Evolutionary conservation across 2,888 invertebrate species (phyloP), one percentile per base, ranked within the genome.

Genomic region (Prionchulus punctatus): DNA sequence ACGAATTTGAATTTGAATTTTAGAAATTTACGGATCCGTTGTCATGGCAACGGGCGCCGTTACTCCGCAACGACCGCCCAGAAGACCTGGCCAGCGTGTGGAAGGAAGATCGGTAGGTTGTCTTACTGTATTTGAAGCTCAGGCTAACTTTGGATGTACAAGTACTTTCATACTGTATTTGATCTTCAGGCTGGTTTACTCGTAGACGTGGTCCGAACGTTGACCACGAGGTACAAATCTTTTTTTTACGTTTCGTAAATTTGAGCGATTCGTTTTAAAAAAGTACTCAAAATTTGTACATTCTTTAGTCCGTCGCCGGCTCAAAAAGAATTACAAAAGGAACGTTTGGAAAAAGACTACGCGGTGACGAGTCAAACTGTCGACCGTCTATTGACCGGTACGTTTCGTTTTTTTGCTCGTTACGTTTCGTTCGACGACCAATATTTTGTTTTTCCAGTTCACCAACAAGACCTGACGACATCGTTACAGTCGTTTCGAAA

Each of bases 181-280:
- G n/a, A 49, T 30, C 56, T 57, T 23, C 43, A 63, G 62, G 58
- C 64, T 7, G 66, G 66, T 18, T 69, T 73, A 59, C 64, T 96
- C 63, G 92, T 94, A 82, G 87, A 89, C 57, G 91, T 96, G 50
- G 91, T 96, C 63, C 81, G 91, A 62, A 89, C 91, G 0, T 75
- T 96, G 58, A 91, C 91, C 28, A 85, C 90, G 7, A 89, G 89
- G 76, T 72, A 65, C 61, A 63, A 61, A 27, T 4, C 28, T 47
- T 25, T 52, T 4, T 53, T 7, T 21, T 7, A 21, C 47, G 12
- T 47, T 7, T 12, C 15, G 21, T 15, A 7, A 26, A 7, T 26
- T 25, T 28, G 25, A 1, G 23, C 43, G 4, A 52, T 25, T 15
- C 43, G n/a, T 30, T n/a, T 15, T 26, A 2, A 43, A 15, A 30